Conservation (phyloP, 2,113 vertebrate species). For the Thamnophis sirtalis region DNA sequence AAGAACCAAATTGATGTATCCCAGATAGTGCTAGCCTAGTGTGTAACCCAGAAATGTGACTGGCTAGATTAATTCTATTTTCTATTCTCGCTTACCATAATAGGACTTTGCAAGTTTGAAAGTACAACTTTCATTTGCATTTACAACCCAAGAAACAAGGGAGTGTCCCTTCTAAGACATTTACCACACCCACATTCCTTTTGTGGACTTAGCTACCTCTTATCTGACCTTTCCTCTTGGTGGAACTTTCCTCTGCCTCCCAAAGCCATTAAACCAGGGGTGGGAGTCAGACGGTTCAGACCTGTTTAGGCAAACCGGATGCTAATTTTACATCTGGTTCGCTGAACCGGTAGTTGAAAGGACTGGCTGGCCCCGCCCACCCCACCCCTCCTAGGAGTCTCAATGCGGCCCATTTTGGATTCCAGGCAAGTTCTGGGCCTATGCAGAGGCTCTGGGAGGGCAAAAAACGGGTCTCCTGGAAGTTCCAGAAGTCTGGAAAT, state of each 20-base stretch:
- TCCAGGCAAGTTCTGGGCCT: too few species aligned
- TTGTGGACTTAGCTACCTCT: neutral
- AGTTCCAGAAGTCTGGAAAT: too few species aligned
- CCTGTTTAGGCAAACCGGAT: too few species aligned
- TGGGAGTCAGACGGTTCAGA: too few species aligned
- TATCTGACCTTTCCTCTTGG: neutral
- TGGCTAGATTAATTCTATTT: neutral
- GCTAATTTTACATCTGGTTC: too few species aligned
- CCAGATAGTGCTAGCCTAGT: neutral
- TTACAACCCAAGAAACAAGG: neutral
- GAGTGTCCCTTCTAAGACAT: neutral
- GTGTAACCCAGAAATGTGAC: neutral
- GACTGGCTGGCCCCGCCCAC: too few species aligned
- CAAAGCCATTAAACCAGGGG: neutral
- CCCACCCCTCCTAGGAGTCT: too few species aligned
- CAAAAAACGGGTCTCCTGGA: too few species aligned
- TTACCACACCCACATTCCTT: neutral
- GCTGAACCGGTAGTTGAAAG: too few species aligned
- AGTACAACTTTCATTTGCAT: neutral
- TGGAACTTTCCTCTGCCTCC: too few species aligned
- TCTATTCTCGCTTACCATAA: neutral
- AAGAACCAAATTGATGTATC: neutral
- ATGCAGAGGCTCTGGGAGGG: too few species aligned
- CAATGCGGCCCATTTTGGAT: too few species aligned
- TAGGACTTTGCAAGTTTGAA: neutral